Percentiles rank a stretch among this genome's conserved stretches.
Conservation (phyloP, 2,888 invertebrate genomes). For the Halictus quadricinctus region DNA sequence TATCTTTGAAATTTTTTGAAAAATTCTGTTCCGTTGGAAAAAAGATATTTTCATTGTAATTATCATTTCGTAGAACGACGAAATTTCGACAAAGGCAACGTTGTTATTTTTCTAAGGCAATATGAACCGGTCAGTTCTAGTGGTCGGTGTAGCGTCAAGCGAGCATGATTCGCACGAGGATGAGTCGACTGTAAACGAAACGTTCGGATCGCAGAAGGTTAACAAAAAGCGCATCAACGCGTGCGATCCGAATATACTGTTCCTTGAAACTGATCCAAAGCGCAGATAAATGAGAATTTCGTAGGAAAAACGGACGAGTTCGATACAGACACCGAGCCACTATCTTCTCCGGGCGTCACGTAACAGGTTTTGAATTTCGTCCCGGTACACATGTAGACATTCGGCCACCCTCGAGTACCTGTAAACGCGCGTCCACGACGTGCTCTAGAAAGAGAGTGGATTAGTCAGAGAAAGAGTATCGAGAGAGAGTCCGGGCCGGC, state of each 20-base stretch:
- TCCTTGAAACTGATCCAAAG: conserved; percentile 10
- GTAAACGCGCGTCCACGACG: conserved; percentile 44
- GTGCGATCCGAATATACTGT: not conserved
- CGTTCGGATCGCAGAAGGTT: not conserved
- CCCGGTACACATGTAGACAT: conserved; percentile 59
- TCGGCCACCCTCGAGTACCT: conserved; percentile 64
- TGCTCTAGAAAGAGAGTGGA: conserved; percentile 30
- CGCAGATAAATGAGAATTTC: conserved; percentile 25
- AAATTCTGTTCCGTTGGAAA: too few relatives aligned
- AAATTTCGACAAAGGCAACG: not conserved
- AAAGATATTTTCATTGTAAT: not conserved
- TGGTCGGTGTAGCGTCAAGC: not conserved
- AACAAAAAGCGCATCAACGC: not conserved
- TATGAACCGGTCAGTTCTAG: not conserved
- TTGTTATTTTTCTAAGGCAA: not conserved
- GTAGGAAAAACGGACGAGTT: conserved; percentile 31
- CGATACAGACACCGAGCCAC: conserved; percentile 35
- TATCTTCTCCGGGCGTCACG: conserved; percentile 54
- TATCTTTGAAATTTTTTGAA: not conserved
- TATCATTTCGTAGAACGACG: not conserved
- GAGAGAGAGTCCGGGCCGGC: conserved; percentile 31
- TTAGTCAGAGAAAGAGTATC: conserved; percentile 12
- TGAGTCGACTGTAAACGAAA: not conserved
- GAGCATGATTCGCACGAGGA: not conserved
- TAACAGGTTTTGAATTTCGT: conserved; percentile 65